Base-by-base conservation (phyloP, 2,797 vertebrate species). In the Gallinago nigripennis region DNA sequence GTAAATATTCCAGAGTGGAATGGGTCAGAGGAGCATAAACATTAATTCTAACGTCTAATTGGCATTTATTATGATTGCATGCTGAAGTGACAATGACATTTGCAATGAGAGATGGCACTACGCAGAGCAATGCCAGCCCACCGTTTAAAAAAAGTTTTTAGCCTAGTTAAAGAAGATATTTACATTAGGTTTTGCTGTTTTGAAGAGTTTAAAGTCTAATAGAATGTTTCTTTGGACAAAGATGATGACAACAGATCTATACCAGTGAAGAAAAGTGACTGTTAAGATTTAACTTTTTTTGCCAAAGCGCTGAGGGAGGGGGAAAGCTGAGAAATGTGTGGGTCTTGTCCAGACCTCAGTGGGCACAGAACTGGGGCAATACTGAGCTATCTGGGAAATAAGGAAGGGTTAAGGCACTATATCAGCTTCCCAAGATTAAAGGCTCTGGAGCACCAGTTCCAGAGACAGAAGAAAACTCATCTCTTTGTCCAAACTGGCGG, bases 401-500 rank as follows among this genome's bases (percentile, higher is more conserved):
- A 45, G 33, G 43, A 53, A 11, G 69, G 8, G 16, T 39, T 92
- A 43, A 39, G 35, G 30, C 11, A 48, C 28, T 37, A 37, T 64
- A 6, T 48, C 73, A 88, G 8, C 24, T 77, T 65, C 54, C 19
- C n/a, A 70, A 71, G n/a, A 12, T 31, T 71, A 73, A 93, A 82
- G 56, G 28, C 25, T n/a, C 17, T 58, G 24, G n/a, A 82, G 45
- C 14, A 10, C 5, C 17, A 48, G 11, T 68, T 71, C 25, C 57
- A 61, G 61, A 92, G 30, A 18, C 61, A 81, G 33, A 37, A 82
- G 48, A 87, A 93, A 94, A 83, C 8, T 27, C 60, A 66, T 63
- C 46, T 70, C 5, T 16, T 85, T 11, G 7, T 83, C 72, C 53
- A 75, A 81, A 61, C 65, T 90, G 84, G 69, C 53, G 12, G 69